phyloP scores from a whole-genome alignment of 2,888 invertebrate species.

The Drosophila ustulata region DNA sequence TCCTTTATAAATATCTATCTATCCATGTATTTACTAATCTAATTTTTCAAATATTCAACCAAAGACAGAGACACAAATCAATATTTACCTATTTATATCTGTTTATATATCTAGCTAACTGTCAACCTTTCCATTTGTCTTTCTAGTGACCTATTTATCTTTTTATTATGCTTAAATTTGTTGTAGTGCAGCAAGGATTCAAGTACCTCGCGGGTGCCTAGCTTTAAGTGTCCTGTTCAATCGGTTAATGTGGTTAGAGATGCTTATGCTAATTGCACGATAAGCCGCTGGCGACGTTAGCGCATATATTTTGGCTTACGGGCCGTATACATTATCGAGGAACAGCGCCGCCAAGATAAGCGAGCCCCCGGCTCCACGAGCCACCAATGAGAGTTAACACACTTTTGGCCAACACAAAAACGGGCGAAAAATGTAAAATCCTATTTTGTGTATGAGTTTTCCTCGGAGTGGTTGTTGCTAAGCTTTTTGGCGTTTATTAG shows the following conservation, averaged over 20 bases:
- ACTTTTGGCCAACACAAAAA: not conserved
- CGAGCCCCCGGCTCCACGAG: not conserved
- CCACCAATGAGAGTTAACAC: constrained; percentile 11
- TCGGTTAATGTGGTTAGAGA: constrained; percentile 42
- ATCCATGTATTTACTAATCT: not conserved
- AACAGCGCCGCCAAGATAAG: constrained; percentile 27
- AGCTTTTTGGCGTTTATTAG: constrained; percentile 67
- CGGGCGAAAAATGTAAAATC: constrained; percentile 16
- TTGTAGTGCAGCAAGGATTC: not conserved
- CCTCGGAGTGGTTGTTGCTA: not conserved
- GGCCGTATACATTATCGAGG: constrained; percentile 25
- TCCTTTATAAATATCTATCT: not conserved
- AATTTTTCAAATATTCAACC: too few species aligned
- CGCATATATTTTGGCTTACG: constrained; percentile 32
- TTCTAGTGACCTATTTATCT: not conserved
- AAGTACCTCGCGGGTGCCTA: not conserved
- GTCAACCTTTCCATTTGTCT: not conserved
- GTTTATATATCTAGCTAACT: not conserved
- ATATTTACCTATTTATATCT: not conserved
- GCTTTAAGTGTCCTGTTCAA: constrained; percentile 26
- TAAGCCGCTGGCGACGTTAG: constrained; percentile 52
- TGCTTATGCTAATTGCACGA: constrained; percentile 70
- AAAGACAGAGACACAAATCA: too few species aligned
- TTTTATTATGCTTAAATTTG: not conserved
- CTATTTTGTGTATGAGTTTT: constrained; percentile 41